phyloP scores from a whole-genome alignment of 2,113 vertebrate genomes.

The Thunnus thynnus region DNA sequence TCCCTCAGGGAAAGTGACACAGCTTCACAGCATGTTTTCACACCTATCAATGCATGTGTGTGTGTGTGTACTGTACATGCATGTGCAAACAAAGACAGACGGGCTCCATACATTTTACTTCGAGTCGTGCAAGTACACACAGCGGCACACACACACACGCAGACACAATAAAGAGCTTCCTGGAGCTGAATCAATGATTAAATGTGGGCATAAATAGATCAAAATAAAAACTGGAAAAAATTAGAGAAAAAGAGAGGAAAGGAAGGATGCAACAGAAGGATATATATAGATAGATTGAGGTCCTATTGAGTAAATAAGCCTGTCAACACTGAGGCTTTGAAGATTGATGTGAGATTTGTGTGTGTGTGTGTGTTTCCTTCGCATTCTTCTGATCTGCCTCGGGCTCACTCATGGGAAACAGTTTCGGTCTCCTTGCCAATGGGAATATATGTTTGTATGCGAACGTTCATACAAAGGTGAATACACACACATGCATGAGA shows the following conservation, averaged over 20 bases:
- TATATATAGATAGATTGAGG: constrained; percentile 64
- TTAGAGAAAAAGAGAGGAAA: constrained; percentile 26
- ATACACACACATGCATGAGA: background rate
- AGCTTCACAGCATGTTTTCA: constrained; percentile 32
- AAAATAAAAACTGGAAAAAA: constrained; percentile 46
- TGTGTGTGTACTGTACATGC: background rate
- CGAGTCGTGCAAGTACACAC: background rate
- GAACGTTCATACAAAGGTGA: background rate
- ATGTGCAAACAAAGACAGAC: constrained; percentile 6
- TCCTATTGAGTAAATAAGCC: constrained; percentile 67
- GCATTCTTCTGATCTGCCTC: constrained; percentile 33
- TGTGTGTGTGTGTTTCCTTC: constrained; percentile 3
- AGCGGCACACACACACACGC: constrained; percentile 14
- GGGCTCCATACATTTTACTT: background rate
- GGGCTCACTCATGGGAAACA: constrained; percentile 53
- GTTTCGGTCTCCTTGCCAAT: constrained; percentile 22
- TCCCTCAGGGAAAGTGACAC: constrained; percentile 44
- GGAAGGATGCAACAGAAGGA: constrained; percentile 45
- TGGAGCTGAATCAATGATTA: constrained; percentile 51
- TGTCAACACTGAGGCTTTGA: constrained; percentile 69
- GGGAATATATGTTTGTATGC: background rate
- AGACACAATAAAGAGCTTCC: constrained; percentile 39
- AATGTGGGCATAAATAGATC: constrained; percentile 52
- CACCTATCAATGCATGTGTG: constrained; percentile 17
- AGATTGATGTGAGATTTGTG: constrained; percentile 62